A percentile compares a stretch with the other conserved stretches of the same genome.
These are phyloP conservation scores for Acrobasis consociella DNA, from an alignment of 2,888 invertebrate genomes.

Conservation along the genomic window DNA sequence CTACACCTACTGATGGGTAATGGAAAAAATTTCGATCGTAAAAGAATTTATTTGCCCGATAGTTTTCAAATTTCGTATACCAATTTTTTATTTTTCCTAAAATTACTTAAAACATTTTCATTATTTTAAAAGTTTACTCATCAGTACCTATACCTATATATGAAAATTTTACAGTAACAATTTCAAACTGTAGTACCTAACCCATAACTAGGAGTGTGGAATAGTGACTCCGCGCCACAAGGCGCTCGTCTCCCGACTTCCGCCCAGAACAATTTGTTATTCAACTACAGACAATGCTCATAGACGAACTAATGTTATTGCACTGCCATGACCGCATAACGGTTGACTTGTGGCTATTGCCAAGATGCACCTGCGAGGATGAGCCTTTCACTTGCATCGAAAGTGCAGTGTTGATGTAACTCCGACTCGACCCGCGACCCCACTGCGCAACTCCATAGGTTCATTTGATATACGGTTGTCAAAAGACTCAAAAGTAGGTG, in stretches of 20 bases:
- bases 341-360: slow-evolving; percentile 24
- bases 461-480: slow-evolving; percentile 21
- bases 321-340: slow-evolving; percentile 26
- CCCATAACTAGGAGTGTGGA: background rate
- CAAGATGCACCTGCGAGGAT: slow-evolving; percentile 62
- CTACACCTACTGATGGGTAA: no score
- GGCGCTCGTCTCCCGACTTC: slow-evolving; percentile 3
- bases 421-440: slow-evolving; percentile 57
- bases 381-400: slow-evolving; percentile 79
- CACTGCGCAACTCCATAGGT: slow-evolving; percentile 32
- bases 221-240: background rate
- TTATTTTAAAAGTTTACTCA: no score
- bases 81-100: no score
- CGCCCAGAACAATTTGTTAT: slow-evolving; percentile 21
- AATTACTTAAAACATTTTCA: no score
- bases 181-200: no score
- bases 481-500: slow-evolving; percentile 23
- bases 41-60: no score
- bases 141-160: no score
- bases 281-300: slow-evolving; percentile 16
- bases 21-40: no score
- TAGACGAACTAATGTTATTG: slow-evolving; percentile 24
- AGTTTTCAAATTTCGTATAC: no score
- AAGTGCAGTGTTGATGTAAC: slow-evolving; percentile 77
- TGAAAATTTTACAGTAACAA: no score